Conservation (phyloP, 2,888 invertebrate genomes). For the Xestia rhomboidea region DNA sequence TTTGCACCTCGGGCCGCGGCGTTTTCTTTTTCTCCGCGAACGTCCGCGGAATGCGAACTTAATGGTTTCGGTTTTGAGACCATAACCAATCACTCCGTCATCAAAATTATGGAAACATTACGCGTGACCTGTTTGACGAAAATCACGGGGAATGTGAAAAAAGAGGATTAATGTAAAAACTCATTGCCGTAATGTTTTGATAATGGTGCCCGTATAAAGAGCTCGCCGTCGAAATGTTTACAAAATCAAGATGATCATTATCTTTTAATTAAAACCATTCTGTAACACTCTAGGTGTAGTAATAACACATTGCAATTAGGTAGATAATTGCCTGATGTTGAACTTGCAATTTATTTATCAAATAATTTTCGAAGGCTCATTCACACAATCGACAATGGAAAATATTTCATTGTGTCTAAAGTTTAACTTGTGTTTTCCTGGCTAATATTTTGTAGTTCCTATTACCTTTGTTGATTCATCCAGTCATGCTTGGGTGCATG, state of each 20-base stretch:
- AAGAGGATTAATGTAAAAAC: slow-evolving; percentile 65
- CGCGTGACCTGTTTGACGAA: slow-evolving; percentile 69
- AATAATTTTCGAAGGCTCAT: slow-evolving; percentile 22
- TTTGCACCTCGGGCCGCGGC: slow-evolving; percentile 81
- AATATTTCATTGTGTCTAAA: slow-evolving; percentile 11
- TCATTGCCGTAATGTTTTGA: slow-evolving; percentile 54
- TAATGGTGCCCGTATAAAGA: slow-evolving; percentile 52
- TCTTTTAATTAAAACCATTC: slow-evolving; percentile 67
- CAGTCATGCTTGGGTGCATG: slow-evolving; percentile 42
- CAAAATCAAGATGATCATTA: slow-evolving; percentile 61
- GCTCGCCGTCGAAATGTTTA: slow-evolving; percentile 59
- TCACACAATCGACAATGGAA: slow-evolving; percentile 9
- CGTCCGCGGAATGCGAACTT: slow-evolving; percentile 82
- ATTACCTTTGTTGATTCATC: slow-evolving; percentile 40
- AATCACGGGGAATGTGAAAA: slow-evolving; percentile 61
- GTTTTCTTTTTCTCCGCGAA: slow-evolving; percentile 79
- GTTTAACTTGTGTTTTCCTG: neutral
- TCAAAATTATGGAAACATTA: slow-evolving; percentile 83
- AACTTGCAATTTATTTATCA: slow-evolving; percentile 41
- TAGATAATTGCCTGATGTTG: slow-evolving; percentile 40
- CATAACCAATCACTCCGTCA: slow-evolving; percentile 86
- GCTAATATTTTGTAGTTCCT: slow-evolving; percentile 4
- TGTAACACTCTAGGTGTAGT: slow-evolving; percentile 46
- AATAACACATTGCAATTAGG: slow-evolving; percentile 50
- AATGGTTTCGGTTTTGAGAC: slow-evolving; percentile 85